A percentile compares a stretch with the other conserved stretches of the same genome.
phyloP scores from a whole-genome alignment of 2,888 invertebrate species.

The Drosophila paranaensis region DNA sequence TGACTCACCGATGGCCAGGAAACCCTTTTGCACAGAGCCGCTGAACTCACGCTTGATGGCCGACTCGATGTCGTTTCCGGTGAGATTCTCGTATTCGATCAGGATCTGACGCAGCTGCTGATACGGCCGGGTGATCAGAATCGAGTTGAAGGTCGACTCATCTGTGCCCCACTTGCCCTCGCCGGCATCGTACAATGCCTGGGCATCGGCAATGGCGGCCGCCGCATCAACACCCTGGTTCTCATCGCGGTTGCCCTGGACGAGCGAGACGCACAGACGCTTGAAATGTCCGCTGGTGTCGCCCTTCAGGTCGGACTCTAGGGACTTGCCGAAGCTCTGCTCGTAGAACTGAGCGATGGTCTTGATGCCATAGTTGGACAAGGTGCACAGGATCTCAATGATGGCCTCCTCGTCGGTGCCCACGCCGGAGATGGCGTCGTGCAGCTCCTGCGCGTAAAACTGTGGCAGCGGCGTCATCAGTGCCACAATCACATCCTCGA shows the following conservation, averaged over 20 bases:
- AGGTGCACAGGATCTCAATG: constrained; percentile 95
- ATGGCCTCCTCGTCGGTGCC: constrained; percentile 96
- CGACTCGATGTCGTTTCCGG: constrained; percentile 93
- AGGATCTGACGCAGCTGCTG: constrained; percentile 94
- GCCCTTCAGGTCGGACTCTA: constrained; percentile 94
- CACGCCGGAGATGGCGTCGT: constrained; percentile 93
- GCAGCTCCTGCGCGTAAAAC: constrained; percentile 95
- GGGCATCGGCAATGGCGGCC: constrained; percentile 93
- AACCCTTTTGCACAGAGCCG: constrained; percentile 93
- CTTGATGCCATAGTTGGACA: constrained; percentile 95
- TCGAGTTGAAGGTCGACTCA: constrained; percentile 94
- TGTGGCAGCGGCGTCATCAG: constrained; percentile 95
- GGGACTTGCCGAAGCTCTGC: constrained; percentile 91
- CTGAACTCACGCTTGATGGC: constrained; percentile 95
- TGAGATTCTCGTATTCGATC: constrained; percentile 92
- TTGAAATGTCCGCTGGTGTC: constrained; percentile 99
- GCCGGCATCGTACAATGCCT: constrained; percentile 90
- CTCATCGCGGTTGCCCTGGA: constrained; percentile 96
- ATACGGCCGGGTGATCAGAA: constrained; percentile 94
- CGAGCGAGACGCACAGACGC: constrained; percentile 93
- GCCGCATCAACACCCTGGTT: constrained; percentile 92
- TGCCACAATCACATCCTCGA: constrained; percentile 95
- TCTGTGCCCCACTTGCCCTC: constrained; percentile 96
- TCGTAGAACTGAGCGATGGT: constrained; percentile 94
- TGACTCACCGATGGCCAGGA: constrained; percentile 93